A percentile compares a stretch with the other conserved stretches of the same genome.
Evolutionary conservation across 2,888 invertebrate genomes (phyloP).

Genomic region (Periphyllus acericola): DNA sequence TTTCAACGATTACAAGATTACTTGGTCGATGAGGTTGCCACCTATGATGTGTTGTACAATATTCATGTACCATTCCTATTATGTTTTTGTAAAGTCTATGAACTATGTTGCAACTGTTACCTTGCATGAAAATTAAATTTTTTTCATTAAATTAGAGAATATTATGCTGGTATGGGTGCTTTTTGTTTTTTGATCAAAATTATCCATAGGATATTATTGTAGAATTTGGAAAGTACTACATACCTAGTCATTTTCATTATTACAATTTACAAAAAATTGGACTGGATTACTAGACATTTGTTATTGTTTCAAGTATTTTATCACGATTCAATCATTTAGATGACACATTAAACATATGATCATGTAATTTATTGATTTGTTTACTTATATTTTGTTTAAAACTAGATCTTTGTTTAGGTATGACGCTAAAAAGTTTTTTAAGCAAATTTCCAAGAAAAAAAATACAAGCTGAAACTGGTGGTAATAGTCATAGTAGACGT

Average conservation of each 20-base stretch:
- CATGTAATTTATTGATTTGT: not conserved
- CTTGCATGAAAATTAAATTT: too few relatives aligned
- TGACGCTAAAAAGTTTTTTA: constrained; percentile 68
- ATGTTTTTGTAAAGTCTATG: too few relatives aligned
- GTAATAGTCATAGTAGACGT: constrained; percentile 78
- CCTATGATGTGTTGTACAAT: too few relatives aligned
- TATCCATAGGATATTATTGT: too few relatives aligned
- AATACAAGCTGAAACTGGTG: constrained; percentile 77
- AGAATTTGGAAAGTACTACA: too few relatives aligned
- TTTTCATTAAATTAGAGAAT: too few relatives aligned
- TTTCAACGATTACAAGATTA: too few relatives aligned
- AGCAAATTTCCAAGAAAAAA: constrained; percentile 71
- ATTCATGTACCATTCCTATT: too few relatives aligned
- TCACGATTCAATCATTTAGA: not conserved
- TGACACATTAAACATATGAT: not conserved
- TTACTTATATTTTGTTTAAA: not conserved
- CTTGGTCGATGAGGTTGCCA: too few relatives aligned
- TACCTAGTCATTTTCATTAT: not conserved
- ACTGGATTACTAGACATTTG: not conserved
- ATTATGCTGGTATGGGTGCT: too few relatives aligned
- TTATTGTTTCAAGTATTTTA: not conserved
- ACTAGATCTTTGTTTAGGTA: constrained; percentile 64
- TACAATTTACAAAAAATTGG: not conserved
- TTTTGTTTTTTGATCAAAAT: too few relatives aligned
- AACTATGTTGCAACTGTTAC: too few relatives aligned